Conservation (phyloP, 2,888 invertebrate genomes). For the Leptothorax acervorum region DNA sequence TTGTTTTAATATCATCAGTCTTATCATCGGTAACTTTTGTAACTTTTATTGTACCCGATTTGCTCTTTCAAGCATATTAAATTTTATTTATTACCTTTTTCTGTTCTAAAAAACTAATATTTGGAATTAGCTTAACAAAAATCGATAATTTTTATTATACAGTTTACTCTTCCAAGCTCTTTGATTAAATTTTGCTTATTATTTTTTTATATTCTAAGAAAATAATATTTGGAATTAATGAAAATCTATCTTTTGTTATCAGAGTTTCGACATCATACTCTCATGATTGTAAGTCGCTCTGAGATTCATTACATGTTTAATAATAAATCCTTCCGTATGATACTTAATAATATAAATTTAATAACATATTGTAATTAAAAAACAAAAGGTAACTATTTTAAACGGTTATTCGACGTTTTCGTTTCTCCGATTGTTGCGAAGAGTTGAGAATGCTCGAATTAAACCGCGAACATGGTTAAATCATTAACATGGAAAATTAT, state of each 20-base stretch:
- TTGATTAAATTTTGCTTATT: constrained; percentile 12
- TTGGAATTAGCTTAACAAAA: not conserved
- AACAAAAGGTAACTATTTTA: too few relatives aligned
- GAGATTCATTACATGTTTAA: not conserved
- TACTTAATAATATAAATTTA: not conserved
- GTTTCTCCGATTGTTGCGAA: not conserved
- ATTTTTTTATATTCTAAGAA: not conserved
- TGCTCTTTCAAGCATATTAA: not conserved
- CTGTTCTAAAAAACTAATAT: not conserved
- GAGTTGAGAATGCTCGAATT: not conserved
- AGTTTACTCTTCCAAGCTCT: not conserved
- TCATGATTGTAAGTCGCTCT: not conserved
- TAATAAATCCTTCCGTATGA: not conserved
- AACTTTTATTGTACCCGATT: not conserved
- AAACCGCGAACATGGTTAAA: constrained; percentile 10
- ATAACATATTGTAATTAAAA: not conserved
- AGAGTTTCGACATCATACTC: not conserved
- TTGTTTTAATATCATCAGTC: not conserved
- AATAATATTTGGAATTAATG: not conserved
- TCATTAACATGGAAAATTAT: constrained; percentile 19
- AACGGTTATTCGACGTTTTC: not conserved
- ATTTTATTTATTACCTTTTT: constrained; percentile 1
- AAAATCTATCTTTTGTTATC: not conserved
- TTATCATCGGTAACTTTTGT: not conserved
- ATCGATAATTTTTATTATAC: not conserved